Base-by-base conservation (phyloP, 2,797 vertebrate species). In the Lacerta agilis region DNA sequence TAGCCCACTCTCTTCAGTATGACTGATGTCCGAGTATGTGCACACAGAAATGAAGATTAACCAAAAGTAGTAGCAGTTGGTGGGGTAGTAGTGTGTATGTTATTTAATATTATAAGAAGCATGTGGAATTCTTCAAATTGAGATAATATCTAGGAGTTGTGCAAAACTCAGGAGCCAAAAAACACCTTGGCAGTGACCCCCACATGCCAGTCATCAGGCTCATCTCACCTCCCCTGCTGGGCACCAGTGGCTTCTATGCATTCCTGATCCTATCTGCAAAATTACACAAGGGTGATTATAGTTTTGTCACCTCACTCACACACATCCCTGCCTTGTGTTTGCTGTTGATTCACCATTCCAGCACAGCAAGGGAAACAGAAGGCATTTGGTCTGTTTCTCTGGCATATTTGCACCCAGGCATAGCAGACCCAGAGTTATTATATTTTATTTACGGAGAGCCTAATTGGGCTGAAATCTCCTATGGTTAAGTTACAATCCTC, bases 401-500 rank as follows among this genome's bases (percentile, higher is more conserved):
- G 17, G 27, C 15, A 71, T 76, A 83, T 88, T 79, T 27, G 69
- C 88, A 90, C 77, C 81, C 58, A 49, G 0, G 27, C 86, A 3
- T 76, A 87, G 71, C 2, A 75, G 45, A 92, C 83, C 33, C 64
- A 77, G 66, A 83, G 38, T 86, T 9, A 29, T 45, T 83, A 58
- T 23, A 33, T 83, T 90, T 15, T 82, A 10, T 92, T 94, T 94
- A 89, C 89, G 75, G 13, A 36, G 79, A 55, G 27, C 81, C 8
- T 91, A 86, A 90, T 80, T 29, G 86, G 89, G 36, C 89, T 87
- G 93, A 92, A 92, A 87, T 87, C 91, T 92, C 87, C 90, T 87
- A 82, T 77, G 76, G 87, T 83, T 90, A 3, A 15, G 61, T 90
- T 82, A 79, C 87, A 91, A 88, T 79, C 85, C 85, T 84, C 69